These are phyloP conservation scores for Pardosa pseudoannulata DNA, from an alignment of 2,888 invertebrate genomes.

Conservation along the genomic window DNA sequence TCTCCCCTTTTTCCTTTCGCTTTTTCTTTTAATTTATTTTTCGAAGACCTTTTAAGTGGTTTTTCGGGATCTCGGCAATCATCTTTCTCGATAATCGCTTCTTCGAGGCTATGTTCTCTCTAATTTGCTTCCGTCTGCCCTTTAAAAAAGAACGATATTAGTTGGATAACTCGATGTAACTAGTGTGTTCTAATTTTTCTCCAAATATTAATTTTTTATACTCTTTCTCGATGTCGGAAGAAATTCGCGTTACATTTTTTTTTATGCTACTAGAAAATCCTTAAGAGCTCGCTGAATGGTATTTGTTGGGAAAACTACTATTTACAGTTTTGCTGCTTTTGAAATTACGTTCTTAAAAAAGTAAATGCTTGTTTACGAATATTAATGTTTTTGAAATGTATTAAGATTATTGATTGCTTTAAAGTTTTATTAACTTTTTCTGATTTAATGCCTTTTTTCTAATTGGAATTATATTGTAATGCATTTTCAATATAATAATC, in stretches of 20 bases:
- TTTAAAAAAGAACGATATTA: conserved; percentile 45
- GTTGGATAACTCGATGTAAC: conserved; percentile 42
- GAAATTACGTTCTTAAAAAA: neutral
- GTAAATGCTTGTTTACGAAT: neutral
- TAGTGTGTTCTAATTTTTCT: conserved; percentile 27
- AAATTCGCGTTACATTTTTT: neutral
- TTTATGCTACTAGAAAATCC: neutral
- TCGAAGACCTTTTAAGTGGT: conserved; percentile 59
- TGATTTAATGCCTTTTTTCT: neutral
- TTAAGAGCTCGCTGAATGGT: too few species aligned
- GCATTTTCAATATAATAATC: neutral
- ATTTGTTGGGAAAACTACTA: neutral
- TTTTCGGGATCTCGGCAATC: conserved; percentile 53
- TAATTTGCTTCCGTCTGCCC: conserved; percentile 60
- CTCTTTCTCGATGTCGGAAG: conserved; percentile 12
- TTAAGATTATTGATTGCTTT: conserved; percentile 1
- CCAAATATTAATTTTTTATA: conserved; percentile 23
- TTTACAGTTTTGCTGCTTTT: neutral
- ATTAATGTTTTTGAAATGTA: neutral
- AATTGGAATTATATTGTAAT: neutral
- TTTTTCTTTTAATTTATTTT: conserved; percentile 47
- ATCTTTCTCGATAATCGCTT: conserved; percentile 67
- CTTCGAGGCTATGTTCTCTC: conserved; percentile 29
- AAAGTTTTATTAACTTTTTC: neutral
- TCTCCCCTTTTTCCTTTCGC: neutral